These are phyloP conservation scores for Gnatocerus cornutus DNA, from an alignment of 2,888 invertebrate genomes.

Conservation along the genomic window DNA sequence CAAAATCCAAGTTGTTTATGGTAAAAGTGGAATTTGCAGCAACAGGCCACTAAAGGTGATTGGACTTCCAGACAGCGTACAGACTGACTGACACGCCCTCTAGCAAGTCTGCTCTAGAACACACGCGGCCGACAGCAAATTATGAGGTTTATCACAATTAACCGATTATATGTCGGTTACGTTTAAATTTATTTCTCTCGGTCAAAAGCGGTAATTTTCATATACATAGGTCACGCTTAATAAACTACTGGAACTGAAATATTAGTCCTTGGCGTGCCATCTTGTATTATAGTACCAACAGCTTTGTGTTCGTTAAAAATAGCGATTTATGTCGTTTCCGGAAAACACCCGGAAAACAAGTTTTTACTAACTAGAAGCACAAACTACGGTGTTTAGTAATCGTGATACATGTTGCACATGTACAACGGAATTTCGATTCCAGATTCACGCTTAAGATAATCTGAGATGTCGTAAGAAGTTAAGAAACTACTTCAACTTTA, in stretches of 20 bases:
- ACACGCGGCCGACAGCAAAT: constrained; percentile 56
- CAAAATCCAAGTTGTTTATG: constrained; percentile 42
- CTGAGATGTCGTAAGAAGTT: constrained; percentile 10
- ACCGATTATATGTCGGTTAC: constrained; percentile 44
- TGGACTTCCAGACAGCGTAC: constrained; percentile 56
- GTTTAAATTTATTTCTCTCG: constrained; percentile 38
- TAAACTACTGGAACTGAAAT: constrained; percentile 20
- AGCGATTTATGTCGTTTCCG: background rate
- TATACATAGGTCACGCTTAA: constrained; percentile 11
- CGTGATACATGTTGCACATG: background rate
- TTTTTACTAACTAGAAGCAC: constrained; percentile 1
- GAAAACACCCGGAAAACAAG: background rate
- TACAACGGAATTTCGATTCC: constrained; percentile 6
- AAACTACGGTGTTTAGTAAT: background rate
- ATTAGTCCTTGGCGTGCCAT: background rate
- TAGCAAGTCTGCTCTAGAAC: constrained; percentile 56
- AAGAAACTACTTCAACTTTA: constrained; percentile 6
- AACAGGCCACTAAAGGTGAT: constrained; percentile 52
- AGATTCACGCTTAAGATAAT: constrained; percentile 11
- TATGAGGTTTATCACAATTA: constrained; percentile 45
- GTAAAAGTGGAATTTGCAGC: constrained; percentile 50
- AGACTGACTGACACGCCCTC: constrained; percentile 59
- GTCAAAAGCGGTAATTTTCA: constrained; percentile 19
- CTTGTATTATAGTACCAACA: too few relatives aligned
- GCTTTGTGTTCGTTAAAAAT: background rate